Evolutionary conservation across 2,888 invertebrate genomes (phyloP), one percentile per base, ranked within the genome.

Genomic region (Oscheius sp.): DNA sequence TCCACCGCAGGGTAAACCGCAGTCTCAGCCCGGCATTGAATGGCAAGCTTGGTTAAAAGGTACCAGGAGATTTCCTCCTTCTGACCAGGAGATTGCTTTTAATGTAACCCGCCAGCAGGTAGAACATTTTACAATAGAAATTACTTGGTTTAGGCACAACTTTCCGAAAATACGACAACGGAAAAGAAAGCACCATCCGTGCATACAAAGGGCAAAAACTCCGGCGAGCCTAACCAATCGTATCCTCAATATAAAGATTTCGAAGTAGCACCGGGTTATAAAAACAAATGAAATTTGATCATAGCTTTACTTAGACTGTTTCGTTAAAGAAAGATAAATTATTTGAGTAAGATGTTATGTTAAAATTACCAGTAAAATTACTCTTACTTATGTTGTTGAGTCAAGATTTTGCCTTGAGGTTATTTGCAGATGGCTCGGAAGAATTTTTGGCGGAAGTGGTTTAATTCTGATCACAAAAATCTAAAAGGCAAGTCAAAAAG

Each of bases 1-100:
- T 25, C 81, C 81, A 25, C 75, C 80, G 6, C 8, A 52, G 6
- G 71, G 64, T 8, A 72, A 66, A 33, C 25, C 63, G 20, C 17
- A 45, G 6, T 42, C 70, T 8, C 65, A 65, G 33, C 85, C 85
- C 3, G 70, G 76, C 27, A 25, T 83, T n/a, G 85, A 85, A 68
- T 85, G 85, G 85, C 76, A 76, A 55, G 69, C 83, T 15, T 85
- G 85, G 85, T 57, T 84, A 31, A 77, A 74, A 52, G 83, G 83
- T 15, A 80, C 82, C 20, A 68, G 85, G 33, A 70, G 73, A 65
- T 76, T 85, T 63, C 85, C 85, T 34, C 85, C 85, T 12, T 78
- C 78, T 10, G 83, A 85, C 23, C 67, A 79, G 50, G 85, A 85
- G 65, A 76, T 85, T 48, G 65, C 69, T 17, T 65, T 85, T 34